Base-by-base conservation (phyloP, 2,113 vertebrate genomes). In the Phrynosoma blainvillii region DNA sequence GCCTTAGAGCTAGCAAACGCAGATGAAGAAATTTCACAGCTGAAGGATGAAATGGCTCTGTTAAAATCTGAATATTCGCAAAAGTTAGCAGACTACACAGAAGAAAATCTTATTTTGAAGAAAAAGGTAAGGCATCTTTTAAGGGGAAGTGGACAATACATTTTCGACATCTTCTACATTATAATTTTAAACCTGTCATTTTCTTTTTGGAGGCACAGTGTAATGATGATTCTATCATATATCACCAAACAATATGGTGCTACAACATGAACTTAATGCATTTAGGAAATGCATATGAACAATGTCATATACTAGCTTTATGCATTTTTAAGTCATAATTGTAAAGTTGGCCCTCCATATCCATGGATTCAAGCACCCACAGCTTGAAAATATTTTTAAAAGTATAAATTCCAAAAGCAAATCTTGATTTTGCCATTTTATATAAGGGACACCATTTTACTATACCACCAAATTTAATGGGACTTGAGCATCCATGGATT, bases 1-100 rank as follows among this genome's bases (percentile, higher is more conserved):
- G 89, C 75, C n/a, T 79, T 94, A 62, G 89, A 92, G 0, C 75
- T 91, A 65, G 71, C 40, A 87, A 91, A 93, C 30, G 84, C 78
- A 70, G 80, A 84, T 76, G 66, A 85, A 88, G 91, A 95, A 81
- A 88, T 13, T 1, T 87, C 66, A 12, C 84, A 89, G 32, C 56
- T 94, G 78, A 92, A 88, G 82, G 88, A 80, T 0, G 40, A 54
- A 40, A 80, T 0, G 0, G 82, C 75, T 65, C 83, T 65, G 9
- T 59, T 85, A 62, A 7, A 9, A 87, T 42, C 27, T 65, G 87
- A 78, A 16, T 75, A 89, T 4, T 75, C 87, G 27, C 89, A 86
- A 30, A 92, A 92, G 1, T 8, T 89, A 70, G 40, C 89, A 88
- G 89, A 91, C 23, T 18, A 1, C 30, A 79, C 62, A 21, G 32